Base-by-base conservation (phyloP, 2,113 vertebrate species). In the Psilopsiagon aymara region DNA sequence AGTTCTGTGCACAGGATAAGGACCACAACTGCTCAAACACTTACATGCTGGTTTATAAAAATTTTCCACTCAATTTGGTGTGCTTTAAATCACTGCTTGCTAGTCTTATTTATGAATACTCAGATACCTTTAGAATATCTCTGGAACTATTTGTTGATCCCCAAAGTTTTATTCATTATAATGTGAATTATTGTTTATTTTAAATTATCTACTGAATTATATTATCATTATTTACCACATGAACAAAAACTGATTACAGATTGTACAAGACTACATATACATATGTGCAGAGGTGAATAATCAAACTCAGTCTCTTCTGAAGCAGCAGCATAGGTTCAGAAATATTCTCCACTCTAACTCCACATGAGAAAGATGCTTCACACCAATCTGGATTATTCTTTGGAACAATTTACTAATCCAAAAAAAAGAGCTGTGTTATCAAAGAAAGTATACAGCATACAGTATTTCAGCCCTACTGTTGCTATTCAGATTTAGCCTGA, bases 181-280 rank as follows among this genome's bases (percentile, higher is more conserved):
- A 5, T 11, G 51, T 28, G 13, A 89, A 75, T 63, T 62, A 44
- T 19, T 52, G 7, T 44, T 92, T 86, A 31, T 90, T 78, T 39
- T 29, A 75, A 94, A 78, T 55, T 28, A 59, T 44, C 37, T 74
- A 33, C 23, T 63, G 25, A 53, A 84, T 6, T 19, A 15, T 69
- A 6, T 68, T 60, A 39, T 46, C 7, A 14, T 77, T 62, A 67
- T 78, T 71, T 85, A 64, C 29, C 19, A 55, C 23, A 71, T 43
- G 16, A 67, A 82, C 23, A 6, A 90, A 44, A 94, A 60, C 21
- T 18, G 15, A 2, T 53, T 69, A 33, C 27, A 81, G 37, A 25
- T 63, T 87, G n/a, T 18, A 43, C 15, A 75, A 68, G 43, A 27
- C 18, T 35, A 7, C 1, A 0, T 49, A 35, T 3, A 1, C 1